phyloP scores from a whole-genome alignment of 2,797 vertebrate genomes.

The Hippoglossus hippoglossus region DNA sequence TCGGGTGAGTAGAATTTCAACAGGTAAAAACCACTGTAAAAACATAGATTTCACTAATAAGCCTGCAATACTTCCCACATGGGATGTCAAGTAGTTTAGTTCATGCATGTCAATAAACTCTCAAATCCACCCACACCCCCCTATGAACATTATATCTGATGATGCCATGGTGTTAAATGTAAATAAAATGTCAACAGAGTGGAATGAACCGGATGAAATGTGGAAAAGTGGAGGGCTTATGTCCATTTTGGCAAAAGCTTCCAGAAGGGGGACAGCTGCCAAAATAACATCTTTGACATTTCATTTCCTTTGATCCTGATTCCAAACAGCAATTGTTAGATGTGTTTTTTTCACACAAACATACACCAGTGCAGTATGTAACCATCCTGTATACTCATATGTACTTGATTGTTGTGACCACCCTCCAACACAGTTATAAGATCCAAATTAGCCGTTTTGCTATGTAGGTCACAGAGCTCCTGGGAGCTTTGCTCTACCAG shows the following conservation, averaged over 20 bases:
- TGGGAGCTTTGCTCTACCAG: slow-evolving; percentile 57
- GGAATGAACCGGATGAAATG: neutral
- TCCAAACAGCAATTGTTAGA: neutral
- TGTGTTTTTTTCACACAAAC: neutral
- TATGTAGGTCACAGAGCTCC: slow-evolving; percentile 69
- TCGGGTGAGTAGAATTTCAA: neutral
- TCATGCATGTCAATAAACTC: slow-evolving; percentile 1
- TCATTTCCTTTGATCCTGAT: neutral
- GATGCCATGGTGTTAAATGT: neutral
- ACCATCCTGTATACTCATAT: neutral
- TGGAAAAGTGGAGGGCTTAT: neutral
- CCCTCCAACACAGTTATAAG: slow-evolving; percentile 43
- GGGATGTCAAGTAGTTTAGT: slow-evolving; percentile 7
- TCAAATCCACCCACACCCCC: slow-evolving; percentile 1
- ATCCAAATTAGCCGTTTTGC: slow-evolving; percentile 62
- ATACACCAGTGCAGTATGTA: neutral
- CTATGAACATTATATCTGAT: neutral
- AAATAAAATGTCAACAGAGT: neutral
- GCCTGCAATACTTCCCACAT: slow-evolving; percentile 14
- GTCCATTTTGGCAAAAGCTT: slow-evolving; percentile 7
- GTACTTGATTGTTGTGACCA: slow-evolving; percentile 51
- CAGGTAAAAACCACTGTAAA: neutral
- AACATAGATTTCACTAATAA: slow-evolving; percentile 8
- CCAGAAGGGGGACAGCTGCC: no score
- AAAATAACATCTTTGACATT: neutral